phyloP scores from a whole-genome alignment of 2,888 invertebrate genomes.

The Tinea pellionella region DNA sequence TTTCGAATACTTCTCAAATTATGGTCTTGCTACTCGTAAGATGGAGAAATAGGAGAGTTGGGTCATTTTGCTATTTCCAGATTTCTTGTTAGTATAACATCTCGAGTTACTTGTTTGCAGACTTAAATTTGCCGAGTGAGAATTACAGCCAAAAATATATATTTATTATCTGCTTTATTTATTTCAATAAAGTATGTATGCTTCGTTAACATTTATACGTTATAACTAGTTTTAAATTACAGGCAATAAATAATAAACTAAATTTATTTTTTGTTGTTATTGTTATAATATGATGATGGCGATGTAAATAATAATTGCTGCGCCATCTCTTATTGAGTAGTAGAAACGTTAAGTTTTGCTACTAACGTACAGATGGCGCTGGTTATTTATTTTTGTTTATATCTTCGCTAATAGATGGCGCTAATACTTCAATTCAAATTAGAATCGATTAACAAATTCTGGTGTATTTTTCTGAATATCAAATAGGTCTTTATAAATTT shows the following conservation, averaged over 20 bases:
- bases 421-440: not conserved
- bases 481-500: too few relatives aligned
- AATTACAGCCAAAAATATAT: not conserved
- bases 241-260: too few relatives aligned
- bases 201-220: too few relatives aligned
- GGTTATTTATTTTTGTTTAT: not conserved
- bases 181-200: too few relatives aligned
- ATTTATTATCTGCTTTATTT: not conserved
- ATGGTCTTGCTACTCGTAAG: not conserved
- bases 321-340: not conserved
- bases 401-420: not conserved
- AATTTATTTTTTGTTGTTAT: too few relatives aligned
- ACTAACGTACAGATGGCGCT: constrained; percentile 21
- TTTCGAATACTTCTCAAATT: not conserved
- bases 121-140: not conserved
- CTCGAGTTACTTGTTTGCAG: constrained; percentile 61
- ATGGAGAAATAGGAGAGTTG: constrained; percentile 13
- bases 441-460: too few relatives aligned
- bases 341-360: not conserved
- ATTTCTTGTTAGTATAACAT: constrained; percentile 29
- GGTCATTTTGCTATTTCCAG: constrained; percentile 47
- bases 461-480: too few relatives aligned
- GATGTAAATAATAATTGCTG: too few relatives aligned
- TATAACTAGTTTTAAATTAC: too few relatives aligned
- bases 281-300: too few relatives aligned